Evolutionary conservation across 2,797 vertebrate genomes (phyloP), one percentile per base, ranked within the genome.

Genomic region (Acanthiza pusilla): DNA sequence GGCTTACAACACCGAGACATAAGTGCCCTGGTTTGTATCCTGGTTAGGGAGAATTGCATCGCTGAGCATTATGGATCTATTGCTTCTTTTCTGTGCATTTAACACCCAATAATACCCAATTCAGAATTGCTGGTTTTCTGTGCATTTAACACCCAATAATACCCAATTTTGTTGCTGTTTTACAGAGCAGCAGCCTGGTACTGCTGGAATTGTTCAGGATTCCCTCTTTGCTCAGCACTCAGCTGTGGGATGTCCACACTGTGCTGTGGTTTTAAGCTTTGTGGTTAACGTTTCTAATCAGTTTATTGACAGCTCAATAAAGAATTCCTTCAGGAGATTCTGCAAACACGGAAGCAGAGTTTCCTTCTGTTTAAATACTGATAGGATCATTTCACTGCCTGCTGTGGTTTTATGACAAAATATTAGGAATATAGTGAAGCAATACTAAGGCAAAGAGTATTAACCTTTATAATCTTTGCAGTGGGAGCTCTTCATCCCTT

Each of bases 1-100:
- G 50, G 17, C 4, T 66, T 74, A 34, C 16, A 15, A 18, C 29
- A 16, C 5, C 1, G 5, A 8, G 10, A 3, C 0, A 4, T 9
- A 36, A 0, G 8, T 76, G 19, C 20, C 7, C 34, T 43, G 40
- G 17, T 66, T 60, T 83, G 13, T 51, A 4, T 27, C 47, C 34
- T 38, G 23, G 9, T 21, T 19, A 11, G 13, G 26, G 25, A 29
- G 60, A n/a, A 19, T 23, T 32, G 14, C 8, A 38, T 58, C 57
- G 42, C 48, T 55, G 47, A 40, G 23, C 6, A 0, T 36, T 38
- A 9, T 11, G 47, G 47, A 48, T 48, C 47, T 23, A 48, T 48
- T 48, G 23, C 47, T 48, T 23, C 4, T 25, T 48, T 48, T 48
- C 23, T 48, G 47, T 48, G 47, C 23, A 48, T 48, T 25, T 25